Conservation (phyloP, 2,797 vertebrate species). For the Holocentrus rufus region DNA sequence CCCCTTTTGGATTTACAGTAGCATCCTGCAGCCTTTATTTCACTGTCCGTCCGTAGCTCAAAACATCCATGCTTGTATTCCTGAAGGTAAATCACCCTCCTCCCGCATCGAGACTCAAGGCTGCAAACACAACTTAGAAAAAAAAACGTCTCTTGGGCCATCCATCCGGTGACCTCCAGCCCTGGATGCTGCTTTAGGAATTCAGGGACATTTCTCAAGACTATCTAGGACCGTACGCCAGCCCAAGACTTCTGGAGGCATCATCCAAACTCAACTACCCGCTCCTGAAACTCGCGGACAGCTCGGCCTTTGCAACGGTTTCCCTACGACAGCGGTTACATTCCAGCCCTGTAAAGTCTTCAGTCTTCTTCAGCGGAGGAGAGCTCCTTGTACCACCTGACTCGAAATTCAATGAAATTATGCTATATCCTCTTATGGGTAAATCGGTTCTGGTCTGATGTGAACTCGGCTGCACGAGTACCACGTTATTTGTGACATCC, state of each 20-base stretch:
- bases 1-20: conserved; percentile 47
- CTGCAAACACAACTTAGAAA: not conserved
- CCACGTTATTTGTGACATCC: not conserved
- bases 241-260: not conserved
- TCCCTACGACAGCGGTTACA: conserved; percentile 11
- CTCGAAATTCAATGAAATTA: too few species aligned
- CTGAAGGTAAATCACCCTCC: conserved; percentile 49
- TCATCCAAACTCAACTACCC: not conserved
- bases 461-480: conserved; percentile 17
- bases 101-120: not conserved
- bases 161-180: not conserved
- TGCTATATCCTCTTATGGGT: too few species aligned
- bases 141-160: not conserved
- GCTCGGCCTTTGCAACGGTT: conserved; percentile 20
- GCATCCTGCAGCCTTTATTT: conserved; percentile 40
- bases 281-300: conserved; percentile 18
- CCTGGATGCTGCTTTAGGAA: not conserved
- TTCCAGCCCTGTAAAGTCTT: conserved; percentile 26
- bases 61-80: conserved; percentile 38
- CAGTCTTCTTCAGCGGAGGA: conserved; percentile 1
- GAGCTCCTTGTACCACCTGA: conserved; percentile 14
- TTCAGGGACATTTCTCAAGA: not conserved
- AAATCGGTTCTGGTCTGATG: too few species aligned
- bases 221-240: not conserved
- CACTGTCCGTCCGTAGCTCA: conserved; percentile 12